These are phyloP conservation scores for Streptopelia turtur DNA, from an alignment of 2,797 vertebrate species.

Conservation along the genomic window DNA sequence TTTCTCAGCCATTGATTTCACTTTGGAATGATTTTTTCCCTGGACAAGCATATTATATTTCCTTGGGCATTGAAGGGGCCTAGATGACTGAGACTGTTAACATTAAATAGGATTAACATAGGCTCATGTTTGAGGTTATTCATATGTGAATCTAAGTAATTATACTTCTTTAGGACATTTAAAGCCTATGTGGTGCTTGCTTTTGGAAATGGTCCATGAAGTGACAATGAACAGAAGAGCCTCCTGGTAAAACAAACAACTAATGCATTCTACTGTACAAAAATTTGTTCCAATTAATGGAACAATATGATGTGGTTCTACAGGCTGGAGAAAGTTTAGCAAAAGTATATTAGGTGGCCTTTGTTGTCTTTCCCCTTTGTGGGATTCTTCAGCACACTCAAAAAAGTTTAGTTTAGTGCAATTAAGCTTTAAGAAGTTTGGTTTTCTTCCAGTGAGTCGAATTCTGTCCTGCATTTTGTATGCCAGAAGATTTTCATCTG, in stretches of 20 bases:
- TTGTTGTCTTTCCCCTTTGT: not conserved
- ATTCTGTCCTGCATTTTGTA: not conserved
- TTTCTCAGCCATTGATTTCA: not conserved
- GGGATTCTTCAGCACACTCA: not conserved
- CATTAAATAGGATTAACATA: not conserved
- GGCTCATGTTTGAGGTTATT: not conserved
- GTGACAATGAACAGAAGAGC: not conserved
- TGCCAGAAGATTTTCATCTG: not conserved
- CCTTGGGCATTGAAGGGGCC: not conserved
- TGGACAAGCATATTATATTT: not conserved
- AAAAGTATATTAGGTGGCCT: not conserved
- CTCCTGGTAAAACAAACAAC: not conserved
- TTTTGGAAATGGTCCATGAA: not conserved
- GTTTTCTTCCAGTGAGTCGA: not conserved
- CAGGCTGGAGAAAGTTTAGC: not conserved
- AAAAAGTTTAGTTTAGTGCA: not conserved
- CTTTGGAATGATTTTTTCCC: not conserved
- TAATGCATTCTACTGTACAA: not conserved
- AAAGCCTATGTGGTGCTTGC: not conserved
- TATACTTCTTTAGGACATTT: not conserved
- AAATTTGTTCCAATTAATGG: not conserved
- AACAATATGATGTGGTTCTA: not conserved
- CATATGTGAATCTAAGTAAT: not conserved
- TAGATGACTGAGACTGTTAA: not conserved
- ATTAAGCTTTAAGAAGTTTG: not conserved